phyloP scores from a whole-genome alignment of 2,797 vertebrate species.

The Sylvilagus floridanus region DNA sequence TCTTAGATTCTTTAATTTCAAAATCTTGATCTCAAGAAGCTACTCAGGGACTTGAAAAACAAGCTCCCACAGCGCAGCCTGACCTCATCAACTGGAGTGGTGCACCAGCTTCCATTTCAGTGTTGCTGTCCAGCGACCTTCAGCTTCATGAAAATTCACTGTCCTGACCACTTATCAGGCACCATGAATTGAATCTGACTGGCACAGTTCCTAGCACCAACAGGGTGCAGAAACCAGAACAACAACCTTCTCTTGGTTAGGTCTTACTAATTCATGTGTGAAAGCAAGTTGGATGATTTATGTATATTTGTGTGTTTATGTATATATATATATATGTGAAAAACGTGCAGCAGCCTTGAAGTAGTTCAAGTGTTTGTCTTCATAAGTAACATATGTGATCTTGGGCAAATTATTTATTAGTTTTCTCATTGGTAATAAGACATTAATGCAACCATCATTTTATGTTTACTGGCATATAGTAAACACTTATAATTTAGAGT shows the following conservation, averaged over 20 bases:
- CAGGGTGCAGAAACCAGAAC: not conserved
- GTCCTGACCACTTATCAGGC: not conserved
- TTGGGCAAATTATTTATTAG: not conserved
- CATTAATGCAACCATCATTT: not conserved
- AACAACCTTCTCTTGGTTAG: not conserved
- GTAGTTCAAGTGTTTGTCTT: slow-evolving; percentile 40
- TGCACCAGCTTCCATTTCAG: not conserved
- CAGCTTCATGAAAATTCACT: not conserved
- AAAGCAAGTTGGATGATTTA: slow-evolving; percentile 45
- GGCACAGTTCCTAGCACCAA: not conserved
- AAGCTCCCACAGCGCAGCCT: not conserved
- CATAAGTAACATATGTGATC: not conserved
- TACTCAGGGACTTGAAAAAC: slow-evolving; percentile 20
- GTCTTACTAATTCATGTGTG: slow-evolving; percentile 25
- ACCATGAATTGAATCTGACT: not conserved
- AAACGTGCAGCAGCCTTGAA: not conserved
- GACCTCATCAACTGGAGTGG: not conserved
- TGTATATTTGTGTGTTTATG: not conserved
- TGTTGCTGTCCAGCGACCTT: not conserved
- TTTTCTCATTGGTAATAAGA: slow-evolving; percentile 24
- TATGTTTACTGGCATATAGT: slow-evolving; percentile 25
- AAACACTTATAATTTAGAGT: slow-evolving; percentile 23
- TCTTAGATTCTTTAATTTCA: slow-evolving; percentile 29
- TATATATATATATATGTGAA: not conserved
- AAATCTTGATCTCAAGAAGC: slow-evolving; percentile 43